Evolutionary conservation across 2,888 invertebrate genomes (phyloP), one percentile per base, ranked within the genome.

Genomic region (Trissolcus japonicus): DNA sequence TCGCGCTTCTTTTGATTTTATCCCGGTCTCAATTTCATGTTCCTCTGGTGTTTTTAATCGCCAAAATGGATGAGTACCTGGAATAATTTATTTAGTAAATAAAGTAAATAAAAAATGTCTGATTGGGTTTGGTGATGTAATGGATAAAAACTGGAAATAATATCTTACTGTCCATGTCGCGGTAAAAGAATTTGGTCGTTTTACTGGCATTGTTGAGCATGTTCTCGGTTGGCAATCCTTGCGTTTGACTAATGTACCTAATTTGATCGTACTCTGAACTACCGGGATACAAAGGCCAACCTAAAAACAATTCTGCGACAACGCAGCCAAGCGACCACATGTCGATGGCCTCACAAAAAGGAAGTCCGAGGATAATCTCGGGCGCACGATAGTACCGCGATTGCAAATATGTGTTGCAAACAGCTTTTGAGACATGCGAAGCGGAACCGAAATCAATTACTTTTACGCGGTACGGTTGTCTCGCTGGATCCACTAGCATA

Each of bases 311-410:
- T 89, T 99, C 99, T 2, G 99, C 99, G 55, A 99, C 98, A 79
- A 99, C 99, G 90, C 99, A 99, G 72, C 99, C 99, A 81, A 99
- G 91, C 6, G 98, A 99, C 99, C 99, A 99, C 99, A 99, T 99
- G 90, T 99, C 99, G 85, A 99, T 99, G 13, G 99, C 98, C 90
- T 99, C 99, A 91, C 98, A 98, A 91, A 99, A 99, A 78, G 98
- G 99, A 84, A 99, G 91, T 19, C 99, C 99, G 85, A 98, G 92
- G 86, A 98, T 98, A 86, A 98, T 98, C 91, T 98, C 98, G 1
- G 98, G 98, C 41, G 98, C 98, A 82, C 98, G 94, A 77, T 99
- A 99, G 89, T 99, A 99, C 88, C 99, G 93, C 85, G 98, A 99
- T 91, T 99, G 99, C 85, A 99, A 92, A 90, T 99, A 99, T 7